Conservation (phyloP, 2,888 invertebrate genomes). For the Lasioglossum vierecki region DNA sequence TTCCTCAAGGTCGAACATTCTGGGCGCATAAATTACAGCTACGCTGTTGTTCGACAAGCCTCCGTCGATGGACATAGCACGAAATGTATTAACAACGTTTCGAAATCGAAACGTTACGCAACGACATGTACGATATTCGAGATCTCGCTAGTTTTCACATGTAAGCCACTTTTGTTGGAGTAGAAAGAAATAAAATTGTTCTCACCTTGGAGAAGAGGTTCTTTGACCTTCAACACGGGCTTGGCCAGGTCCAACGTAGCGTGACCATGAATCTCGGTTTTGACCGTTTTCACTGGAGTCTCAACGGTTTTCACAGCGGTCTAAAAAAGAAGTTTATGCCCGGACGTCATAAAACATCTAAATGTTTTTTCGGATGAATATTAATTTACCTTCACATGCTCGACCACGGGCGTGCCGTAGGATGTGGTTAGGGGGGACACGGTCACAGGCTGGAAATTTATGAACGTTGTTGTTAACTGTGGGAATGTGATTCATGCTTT, state of each 20-base stretch:
- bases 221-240: background rate
- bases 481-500: background rate
- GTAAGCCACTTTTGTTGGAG: background rate
- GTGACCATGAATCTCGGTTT: constrained; percentile 1
- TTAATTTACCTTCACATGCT: constrained; percentile 35
- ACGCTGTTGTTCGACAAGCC: background rate
- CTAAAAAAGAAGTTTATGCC: background rate
- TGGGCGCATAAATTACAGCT: constrained; percentile 27
- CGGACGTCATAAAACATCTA: background rate
- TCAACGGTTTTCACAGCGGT: background rate
- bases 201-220: constrained; percentile 35
- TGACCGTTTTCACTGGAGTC: background rate
- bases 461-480: background rate
- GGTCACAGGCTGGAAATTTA: constrained; percentile 14
- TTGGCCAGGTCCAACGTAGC: background rate
- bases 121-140: background rate
- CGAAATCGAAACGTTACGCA: constrained; percentile 15
- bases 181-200: background rate
- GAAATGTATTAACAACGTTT: background rate
- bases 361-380: background rate
- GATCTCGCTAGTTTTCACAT: background rate
- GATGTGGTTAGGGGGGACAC: constrained; percentile 53
- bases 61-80: background rate
- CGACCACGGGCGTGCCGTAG: constrained; percentile 60
- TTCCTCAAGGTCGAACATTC: background rate